A percentile compares a stretch with the other conserved stretches of the same genome.
phyloP scores from a whole-genome alignment of 2,797 vertebrate species.

The Trachops cirrhosus region DNA sequence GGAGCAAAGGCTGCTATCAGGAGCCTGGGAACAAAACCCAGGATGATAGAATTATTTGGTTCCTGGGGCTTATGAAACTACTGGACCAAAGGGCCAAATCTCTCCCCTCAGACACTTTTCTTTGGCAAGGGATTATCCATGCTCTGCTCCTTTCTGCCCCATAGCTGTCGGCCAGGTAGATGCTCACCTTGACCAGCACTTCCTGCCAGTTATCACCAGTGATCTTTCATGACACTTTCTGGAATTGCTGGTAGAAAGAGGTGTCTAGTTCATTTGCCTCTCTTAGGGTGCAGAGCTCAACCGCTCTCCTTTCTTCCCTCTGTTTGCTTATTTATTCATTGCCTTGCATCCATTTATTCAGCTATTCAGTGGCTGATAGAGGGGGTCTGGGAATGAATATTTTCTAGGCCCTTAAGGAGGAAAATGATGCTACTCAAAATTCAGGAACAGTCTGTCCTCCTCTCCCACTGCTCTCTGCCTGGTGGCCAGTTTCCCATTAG shows the following conservation, averaged over 20 bases:
- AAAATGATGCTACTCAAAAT: constrained; percentile 79
- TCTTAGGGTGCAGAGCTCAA: constrained; percentile 69
- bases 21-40: constrained; percentile 28
- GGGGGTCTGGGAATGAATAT: constrained; percentile 83
- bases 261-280: not conserved
- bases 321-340: constrained; percentile 73
- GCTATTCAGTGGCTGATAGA: constrained; percentile 77
- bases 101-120: not conserved
- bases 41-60: constrained; percentile 14
- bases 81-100: not conserved
- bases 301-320: constrained; percentile 60
- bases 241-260: not conserved
- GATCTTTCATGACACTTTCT: not conserved
- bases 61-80: constrained; percentile 30
- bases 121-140: not conserved
- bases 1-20: not conserved
- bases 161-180: not conserved
- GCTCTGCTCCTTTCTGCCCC: not conserved
- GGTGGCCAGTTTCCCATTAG: not conserved
- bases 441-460: constrained; percentile 76
- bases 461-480: constrained; percentile 58
- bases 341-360: constrained; percentile 81
- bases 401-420: constrained; percentile 78
- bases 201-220: not conserved
- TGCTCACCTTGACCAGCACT: not conserved